Evolutionary conservation across 2,113 vertebrate genomes (phyloP).

Genomic region (Salvator merianae): DNA sequence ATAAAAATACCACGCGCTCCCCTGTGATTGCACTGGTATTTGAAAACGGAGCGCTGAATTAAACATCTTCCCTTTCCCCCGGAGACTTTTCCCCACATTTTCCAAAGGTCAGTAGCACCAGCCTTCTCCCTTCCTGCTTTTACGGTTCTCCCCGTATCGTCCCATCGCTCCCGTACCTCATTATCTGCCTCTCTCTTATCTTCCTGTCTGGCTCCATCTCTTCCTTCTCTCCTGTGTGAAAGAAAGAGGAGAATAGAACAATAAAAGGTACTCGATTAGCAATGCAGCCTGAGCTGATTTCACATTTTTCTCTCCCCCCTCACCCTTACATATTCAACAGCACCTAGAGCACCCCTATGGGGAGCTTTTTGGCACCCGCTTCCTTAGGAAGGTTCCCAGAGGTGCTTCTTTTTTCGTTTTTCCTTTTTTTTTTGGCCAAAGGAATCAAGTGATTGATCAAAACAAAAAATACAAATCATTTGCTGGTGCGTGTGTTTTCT

Average conservation of each 20-base stretch:
- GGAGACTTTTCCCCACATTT: neutral
- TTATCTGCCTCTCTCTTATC: conserved; percentile 4
- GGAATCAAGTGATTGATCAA: conserved; percentile 17
- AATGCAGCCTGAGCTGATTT: neutral
- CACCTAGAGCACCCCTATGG: neutral
- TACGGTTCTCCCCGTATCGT: neutral
- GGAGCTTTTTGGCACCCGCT: neutral
- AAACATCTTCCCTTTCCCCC: neutral
- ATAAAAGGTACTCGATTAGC: neutral
- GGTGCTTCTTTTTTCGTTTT: neutral
- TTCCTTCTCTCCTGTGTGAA: neutral
- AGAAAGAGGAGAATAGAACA: neutral
- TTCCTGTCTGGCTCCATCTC: neutral
- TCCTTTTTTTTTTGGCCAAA: neutral
- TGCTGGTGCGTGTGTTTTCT: conserved; percentile 2
- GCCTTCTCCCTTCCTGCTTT: neutral
- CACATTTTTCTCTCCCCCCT: neutral
- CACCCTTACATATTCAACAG: conserved; percentile 16
- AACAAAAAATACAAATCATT: conserved; percentile 14
- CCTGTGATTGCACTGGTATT: conserved; percentile 10
- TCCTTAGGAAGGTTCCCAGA: conserved; percentile 29
- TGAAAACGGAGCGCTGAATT: conserved; percentile 20
- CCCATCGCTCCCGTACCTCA: conserved; percentile 4
- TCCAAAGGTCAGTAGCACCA: conserved; percentile 17
- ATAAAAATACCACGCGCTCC: conserved; percentile 21